Conservation (phyloP, 92 coral and sea anemone genomes). For the Phymanthus crucifer region DNA sequence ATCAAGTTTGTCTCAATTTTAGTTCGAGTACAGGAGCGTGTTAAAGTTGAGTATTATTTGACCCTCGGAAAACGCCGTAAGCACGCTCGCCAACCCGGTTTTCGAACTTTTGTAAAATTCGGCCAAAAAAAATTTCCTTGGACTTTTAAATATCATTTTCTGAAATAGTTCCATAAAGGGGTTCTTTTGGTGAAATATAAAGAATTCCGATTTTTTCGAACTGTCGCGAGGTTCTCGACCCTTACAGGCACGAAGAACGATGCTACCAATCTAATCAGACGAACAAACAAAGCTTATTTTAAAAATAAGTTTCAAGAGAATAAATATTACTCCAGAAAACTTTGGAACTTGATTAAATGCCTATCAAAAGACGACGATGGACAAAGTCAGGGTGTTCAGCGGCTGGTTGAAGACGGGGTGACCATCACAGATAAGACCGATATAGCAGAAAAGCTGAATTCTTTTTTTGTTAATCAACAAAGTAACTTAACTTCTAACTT, state of each 20-base stretch:
- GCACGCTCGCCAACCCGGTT: too few relatives aligned
- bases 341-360: conserved; percentile 41
- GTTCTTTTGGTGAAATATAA: too few relatives aligned
- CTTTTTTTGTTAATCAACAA: conserved; percentile 1
- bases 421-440: neutral
- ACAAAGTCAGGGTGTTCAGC: neutral
- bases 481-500: neutral
- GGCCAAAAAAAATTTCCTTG: too few relatives aligned
- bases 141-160: too few relatives aligned
- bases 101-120: too few relatives aligned
- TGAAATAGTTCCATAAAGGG: too few relatives aligned
- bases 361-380: conserved; percentile 23
- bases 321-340: conserved; percentile 50
- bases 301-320: conserved; percentile 28
- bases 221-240: too few relatives aligned
- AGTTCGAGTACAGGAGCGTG: too few relatives aligned
- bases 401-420: neutral
- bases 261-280: conserved; percentile 43
- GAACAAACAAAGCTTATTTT: conserved; percentile 43
- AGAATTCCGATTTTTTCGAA: too few relatives aligned
- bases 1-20: too few relatives aligned
- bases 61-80: too few relatives aligned
- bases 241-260: conserved; percentile 39
- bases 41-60: too few relatives aligned
- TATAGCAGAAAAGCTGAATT: neutral